phyloP scores from a whole-genome alignment of 2,797 vertebrate genomes.

The Glyptemys insculpta region DNA sequence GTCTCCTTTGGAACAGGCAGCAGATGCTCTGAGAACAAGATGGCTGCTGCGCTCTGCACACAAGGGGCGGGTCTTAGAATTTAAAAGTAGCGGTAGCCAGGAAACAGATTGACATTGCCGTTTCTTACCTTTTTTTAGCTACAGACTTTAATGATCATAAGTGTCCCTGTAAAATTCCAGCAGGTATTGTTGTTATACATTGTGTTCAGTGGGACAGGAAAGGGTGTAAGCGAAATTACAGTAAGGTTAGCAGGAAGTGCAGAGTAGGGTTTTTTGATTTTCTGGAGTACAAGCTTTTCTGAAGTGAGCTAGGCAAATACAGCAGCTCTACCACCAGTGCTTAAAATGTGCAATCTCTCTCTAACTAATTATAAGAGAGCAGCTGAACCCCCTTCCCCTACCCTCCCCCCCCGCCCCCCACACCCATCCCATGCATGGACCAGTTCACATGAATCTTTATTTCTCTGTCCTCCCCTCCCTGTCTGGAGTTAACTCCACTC shows the following conservation, averaged over 20 bases:
- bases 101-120: not conserved
- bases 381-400: fast-evolving
- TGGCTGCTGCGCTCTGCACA: not conserved
- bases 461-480: conserved; percentile 18
- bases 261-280: not conserved
- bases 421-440: not conserved
- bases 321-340: not conserved
- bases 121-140: not conserved
- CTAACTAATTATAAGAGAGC: not conserved
- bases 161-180: not conserved
- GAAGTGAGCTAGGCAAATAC: not conserved
- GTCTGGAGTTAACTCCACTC: conserved; percentile 30
- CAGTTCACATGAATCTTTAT: conserved; percentile 48
- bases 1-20: not conserved
- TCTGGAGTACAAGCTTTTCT: not conserved
- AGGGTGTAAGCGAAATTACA: not conserved
- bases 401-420: not conserved
- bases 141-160: not conserved
- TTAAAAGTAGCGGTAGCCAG: not conserved
- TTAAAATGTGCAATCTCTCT: not conserved
- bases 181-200: not conserved
- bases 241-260: not conserved
- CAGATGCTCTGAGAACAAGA: not conserved
- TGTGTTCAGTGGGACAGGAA: not conserved
- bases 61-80: not conserved